Evolutionary conservation across 2,888 invertebrate genomes (phyloP), one percentile per base, ranked within the genome.

Genomic region (Drosophila pseudotalamancana): DNA sequence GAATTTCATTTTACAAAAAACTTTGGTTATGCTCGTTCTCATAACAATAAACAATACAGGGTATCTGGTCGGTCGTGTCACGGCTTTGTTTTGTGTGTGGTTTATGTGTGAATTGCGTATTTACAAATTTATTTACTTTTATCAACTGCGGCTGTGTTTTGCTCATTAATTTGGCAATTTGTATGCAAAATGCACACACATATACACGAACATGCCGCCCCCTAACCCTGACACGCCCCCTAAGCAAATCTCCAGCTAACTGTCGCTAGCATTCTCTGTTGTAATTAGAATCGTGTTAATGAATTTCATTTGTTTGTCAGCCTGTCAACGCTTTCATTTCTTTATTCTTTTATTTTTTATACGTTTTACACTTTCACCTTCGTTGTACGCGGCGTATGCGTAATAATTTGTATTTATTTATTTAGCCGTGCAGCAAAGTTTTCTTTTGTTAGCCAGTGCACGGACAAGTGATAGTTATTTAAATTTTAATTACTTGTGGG

Each of bases 221-320:
- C 11, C 32, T 31, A 29, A n/a, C 12, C 29, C 19, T 6, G 2
- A 2, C 18, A 18, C 27, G 9, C 16, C 12, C 3, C 8, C 6
- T 18, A 19, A 34, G 6, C 31, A 43, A 43, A 21, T 14, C 25
- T 19, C 21, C 34, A 25, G 16, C n/a, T 40, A 45, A 37, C 37
- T 55, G 31, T 57, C 73, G 39, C 16, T 45, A 72, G 55, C 55
- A 84, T 85, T 83, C 85, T 84, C 73, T 69, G 82, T n/a, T 84
- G 85, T 87, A 88, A 83, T 83, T 83, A 83, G 87, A 87, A 84
- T 78, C 78, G 57, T 88, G 88, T 88, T 84, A 88, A 88, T 83
- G 82, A 83, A 83, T 87, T 87, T 88, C 74, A 87, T 87, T 81
- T 82, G 72, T 86, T 72, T 63, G 74, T 53, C 72, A 40, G 70